Base-by-base conservation (phyloP, 2,797 vertebrate species). In the Periophthalmus magnuspinnatus region DNA sequence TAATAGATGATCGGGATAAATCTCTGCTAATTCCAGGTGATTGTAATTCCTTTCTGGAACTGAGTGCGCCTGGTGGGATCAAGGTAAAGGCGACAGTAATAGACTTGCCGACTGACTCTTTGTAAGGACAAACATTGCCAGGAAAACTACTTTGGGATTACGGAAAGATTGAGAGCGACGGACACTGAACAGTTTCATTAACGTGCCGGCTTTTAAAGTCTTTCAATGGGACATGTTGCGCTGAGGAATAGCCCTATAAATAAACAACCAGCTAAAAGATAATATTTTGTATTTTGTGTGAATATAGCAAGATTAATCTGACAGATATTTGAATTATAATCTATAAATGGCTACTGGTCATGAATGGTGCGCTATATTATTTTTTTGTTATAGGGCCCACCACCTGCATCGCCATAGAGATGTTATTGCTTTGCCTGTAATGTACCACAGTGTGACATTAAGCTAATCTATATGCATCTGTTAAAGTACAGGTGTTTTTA, bases 31-130 rank as follows among this genome's bases (percentile, higher is more conserved):
- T 81, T 54, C 87, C 81, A 69, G 88, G 93, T 84, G 75, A 94
- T 80, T 92, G 92, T 60, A 79, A 72, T 74, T 84, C 95, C 65
- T 72, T 76, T 45, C 74, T 91, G 82, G 75, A 81, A 72, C 66
- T 69, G 6, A 74, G 76, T 93, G 94, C 91, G 84, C 94, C 77
- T 73, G 90, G 62, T 74, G 90, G 64, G 90, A 88, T 82, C 93
- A 94, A 90, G 91, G 95, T 97, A 68, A 95, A 94, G 92, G 94
- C 95, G 73, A 96, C 96, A 24, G 91, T 95, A 79, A 95, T 97
- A 93, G 93, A 96, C 66, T 90, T 96, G 81, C 90, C 93, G 47
- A 91, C 92, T 34, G 93, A 94, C 71, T 88, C 86, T 70, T 91
- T 94, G 83, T 97, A 94, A 91, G 80, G 61, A 76, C 68, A 0